Conservation (phyloP, 2,797 vertebrate species). For the Enteromius viviparus region DNA sequence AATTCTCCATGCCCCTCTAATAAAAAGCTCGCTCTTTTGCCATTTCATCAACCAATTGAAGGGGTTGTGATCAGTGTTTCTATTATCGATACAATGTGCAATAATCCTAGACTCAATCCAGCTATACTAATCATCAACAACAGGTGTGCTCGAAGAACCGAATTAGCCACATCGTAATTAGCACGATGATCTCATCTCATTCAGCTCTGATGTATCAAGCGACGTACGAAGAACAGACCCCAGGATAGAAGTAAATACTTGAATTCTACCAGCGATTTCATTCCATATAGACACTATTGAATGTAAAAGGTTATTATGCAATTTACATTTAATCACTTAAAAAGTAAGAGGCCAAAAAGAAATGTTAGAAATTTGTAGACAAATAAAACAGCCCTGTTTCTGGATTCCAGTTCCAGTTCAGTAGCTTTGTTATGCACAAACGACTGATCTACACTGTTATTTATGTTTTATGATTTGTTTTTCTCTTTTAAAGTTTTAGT, state of each 20-base stretch:
- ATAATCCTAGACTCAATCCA: too few species aligned
- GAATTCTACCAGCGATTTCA: constrained; percentile 39
- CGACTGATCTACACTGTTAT: neutral
- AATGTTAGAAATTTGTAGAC: constrained; percentile 26
- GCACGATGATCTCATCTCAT: too few species aligned
- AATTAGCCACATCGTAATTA: too few species aligned
- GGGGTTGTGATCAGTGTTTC: too few species aligned
- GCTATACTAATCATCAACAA: too few species aligned
- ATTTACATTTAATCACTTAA: neutral
- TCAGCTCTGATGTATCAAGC: too few species aligned
- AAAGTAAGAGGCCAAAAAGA: constrained; percentile 31
- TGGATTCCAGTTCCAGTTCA: constrained; percentile 27
- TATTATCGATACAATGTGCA: too few species aligned
- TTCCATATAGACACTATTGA: neutral
- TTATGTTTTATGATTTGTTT: neutral
- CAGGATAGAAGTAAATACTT: constrained; percentile 23
- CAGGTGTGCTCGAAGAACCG: too few species aligned
- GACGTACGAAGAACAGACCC: constrained; percentile 9
- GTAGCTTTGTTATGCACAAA: neutral
- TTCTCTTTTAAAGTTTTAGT: neutral
- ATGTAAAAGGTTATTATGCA: constrained; percentile 12
- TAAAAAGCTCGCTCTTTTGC: too few species aligned
- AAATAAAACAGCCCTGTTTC: constrained; percentile 38
- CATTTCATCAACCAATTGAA: too few species aligned
- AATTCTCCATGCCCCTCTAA: too few species aligned